Evolutionary conservation across 2,888 invertebrate species (phyloP), one percentile per base, ranked within the genome.

Genomic region (Epistrophella euchroma): DNA sequence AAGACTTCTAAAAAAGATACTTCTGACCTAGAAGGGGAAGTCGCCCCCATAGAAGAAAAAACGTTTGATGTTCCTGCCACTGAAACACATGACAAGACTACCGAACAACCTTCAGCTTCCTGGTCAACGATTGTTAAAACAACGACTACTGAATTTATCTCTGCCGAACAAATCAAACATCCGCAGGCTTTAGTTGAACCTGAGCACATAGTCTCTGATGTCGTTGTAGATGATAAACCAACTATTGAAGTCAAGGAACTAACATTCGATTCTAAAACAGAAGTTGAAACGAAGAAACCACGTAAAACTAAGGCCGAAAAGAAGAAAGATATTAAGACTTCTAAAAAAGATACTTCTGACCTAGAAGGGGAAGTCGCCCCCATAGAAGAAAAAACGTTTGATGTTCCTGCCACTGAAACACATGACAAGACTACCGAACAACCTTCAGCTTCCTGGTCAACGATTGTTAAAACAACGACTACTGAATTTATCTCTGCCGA

Each of bases 401-500:
- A 5, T 11, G 11, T 4, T 0, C 5, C 22, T 13, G 4, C 6
- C 22, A 15, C 15, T 37, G 58, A 60, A 6, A 37, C 5, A 15
- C 22, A 22, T 6, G 17, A 37, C 15, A 13, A n/a, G 19, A 19
- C 0, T 11, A 52, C 7, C 1, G 52, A 25, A 15, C 6, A 52
- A 25, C 0, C 15, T 25, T 28, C 25, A 52, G n/a, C 25, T 15
- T 0, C 52, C 0, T 52, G 25, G 52, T 52, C 52, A 52, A 52
- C 25, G 1, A 25, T 52, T 15, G 6, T 52, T 6, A 52, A 25
- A 15, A 52, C 52, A 25, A 3, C 9, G 2, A 45, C 17, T 9
- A 2, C 52, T 52, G 87, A 84, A 28, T 89, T 89, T 5, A 89
- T 89, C 35, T 77, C 88, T 50, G 32, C 88, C 2, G 90, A 90